A percentile compares a stretch with the other conserved stretches of the same genome.
Evolutionary conservation across 1,140 invertebrate genomes (phyloP).

Genomic region (Tachypleus tridentatus): DNA sequence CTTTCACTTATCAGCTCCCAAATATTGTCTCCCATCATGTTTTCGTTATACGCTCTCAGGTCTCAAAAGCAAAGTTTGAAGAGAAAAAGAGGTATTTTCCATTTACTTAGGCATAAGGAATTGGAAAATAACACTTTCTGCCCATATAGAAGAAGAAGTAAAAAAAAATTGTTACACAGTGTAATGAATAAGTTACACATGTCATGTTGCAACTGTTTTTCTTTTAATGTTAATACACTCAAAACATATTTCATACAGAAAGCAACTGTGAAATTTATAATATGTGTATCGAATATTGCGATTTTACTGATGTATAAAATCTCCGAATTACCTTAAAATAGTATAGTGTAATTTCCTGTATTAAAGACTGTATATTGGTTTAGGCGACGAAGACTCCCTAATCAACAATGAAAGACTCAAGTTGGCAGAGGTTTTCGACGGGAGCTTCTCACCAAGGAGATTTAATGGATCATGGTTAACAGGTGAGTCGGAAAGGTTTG

Average conservation of each 20-base stretch:
- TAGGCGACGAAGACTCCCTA: conserved; percentile 17
- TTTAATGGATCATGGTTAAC: conserved; percentile 23
- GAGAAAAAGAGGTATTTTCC: too few relatives aligned
- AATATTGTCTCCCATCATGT: too few relatives aligned
- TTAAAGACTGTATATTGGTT: conserved; percentile 2
- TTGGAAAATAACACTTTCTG: too few relatives aligned
- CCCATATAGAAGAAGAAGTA: too few relatives aligned
- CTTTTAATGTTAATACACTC: neutral
- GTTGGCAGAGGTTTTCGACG: conserved; percentile 19
- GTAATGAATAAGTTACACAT: neutral
- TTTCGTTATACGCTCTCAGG: too few relatives aligned
- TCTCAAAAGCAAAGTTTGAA: too few relatives aligned
- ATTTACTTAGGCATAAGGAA: too few relatives aligned
- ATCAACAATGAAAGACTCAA: conserved; percentile 16
- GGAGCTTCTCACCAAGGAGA: conserved; percentile 14
- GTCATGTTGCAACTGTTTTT: neutral
- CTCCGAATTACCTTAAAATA: neutral
- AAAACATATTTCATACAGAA: neutral
- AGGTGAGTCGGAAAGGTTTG: conserved; percentile 7
- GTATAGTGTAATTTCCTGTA: neutral
- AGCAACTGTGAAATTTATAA: neutral
- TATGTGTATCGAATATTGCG: neutral
- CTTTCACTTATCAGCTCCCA: too few relatives aligned
- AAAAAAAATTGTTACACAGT: too few relatives aligned
- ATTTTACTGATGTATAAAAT: neutral